Base-by-base conservation (phyloP, 1,140 invertebrate genomes). In the Penaeus indicus region DNA sequence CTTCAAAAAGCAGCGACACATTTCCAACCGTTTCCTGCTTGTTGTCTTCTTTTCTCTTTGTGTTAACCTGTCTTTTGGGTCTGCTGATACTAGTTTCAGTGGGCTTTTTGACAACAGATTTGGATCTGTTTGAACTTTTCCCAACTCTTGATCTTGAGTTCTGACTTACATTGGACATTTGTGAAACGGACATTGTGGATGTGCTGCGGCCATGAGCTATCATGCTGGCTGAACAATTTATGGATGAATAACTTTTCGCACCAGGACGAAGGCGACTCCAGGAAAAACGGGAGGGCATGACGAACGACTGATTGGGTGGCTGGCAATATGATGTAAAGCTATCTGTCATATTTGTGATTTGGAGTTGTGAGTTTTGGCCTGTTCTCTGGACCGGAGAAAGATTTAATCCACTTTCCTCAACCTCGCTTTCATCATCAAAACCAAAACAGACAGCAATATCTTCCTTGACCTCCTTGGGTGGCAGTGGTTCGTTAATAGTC, bases 1-100 rank as follows among this genome's bases (percentile, higher is more conserved):
- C 85, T 61, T 87, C 85, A 87, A 87, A 87, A 22, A 87, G 72
- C n/a, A 87, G 16, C 11, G 85, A 87, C 62, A 72, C 42, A 67
- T 67, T 63, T 60, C 81, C n/a, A 32, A 16, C 13, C 4, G 61
- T 67, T 5, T 67, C 16, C 19, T 32, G 10, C 16, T 67, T 3
- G 1, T 62, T 21, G 13, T 27, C n/a, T n/a, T 22, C 18, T 42
- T 67, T 84, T 11, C 11, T 54, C 54, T 54, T 54, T 54, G 1
- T 54, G 16, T 54, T 54, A 54, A 54, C 54, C 11, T 54, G 54
- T 54, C 54, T 54, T 8, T 54, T 54, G 16, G 54, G 54, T 54
- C 54, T 54, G 54, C 11, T 54, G 11, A 54, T 54, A 54, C 54
- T 54, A 8, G 54, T 8, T 54, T 54, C 54, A 13, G 54, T 16